These are phyloP conservation scores for Acanthisitta chloris DNA, from an alignment of 2,113 vertebrate species.

Conservation along the genomic window DNA sequence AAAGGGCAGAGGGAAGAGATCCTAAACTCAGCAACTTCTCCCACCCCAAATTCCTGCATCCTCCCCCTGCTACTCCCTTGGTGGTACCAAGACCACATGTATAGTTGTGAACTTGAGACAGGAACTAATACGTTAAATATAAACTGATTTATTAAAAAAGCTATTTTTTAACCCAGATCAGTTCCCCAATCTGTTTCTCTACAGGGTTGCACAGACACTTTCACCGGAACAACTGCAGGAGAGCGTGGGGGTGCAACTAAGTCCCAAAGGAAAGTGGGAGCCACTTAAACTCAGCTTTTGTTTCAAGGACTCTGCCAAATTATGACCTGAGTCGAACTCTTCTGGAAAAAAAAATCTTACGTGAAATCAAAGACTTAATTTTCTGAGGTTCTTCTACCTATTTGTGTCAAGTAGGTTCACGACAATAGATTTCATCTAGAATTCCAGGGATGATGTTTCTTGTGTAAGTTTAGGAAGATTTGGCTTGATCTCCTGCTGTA, in stretches of 20 bases:
- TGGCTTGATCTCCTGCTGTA: not conserved
- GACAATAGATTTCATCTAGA: not conserved
- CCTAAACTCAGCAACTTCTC: not conserved
- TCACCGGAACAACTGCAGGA: constrained; percentile 18
- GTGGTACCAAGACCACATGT: not conserved
- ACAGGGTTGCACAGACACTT: not conserved
- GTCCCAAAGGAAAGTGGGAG: not conserved
- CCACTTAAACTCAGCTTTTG: not conserved
- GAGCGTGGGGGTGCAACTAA: not conserved
- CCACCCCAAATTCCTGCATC: not conserved
- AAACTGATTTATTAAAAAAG: not conserved
- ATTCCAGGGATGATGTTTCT: not conserved
- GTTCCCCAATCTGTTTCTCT: not conserved
- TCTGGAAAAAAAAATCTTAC: not conserved
- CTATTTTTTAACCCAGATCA: constrained; percentile 26
- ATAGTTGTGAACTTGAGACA: not conserved
- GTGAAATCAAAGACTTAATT: not conserved
- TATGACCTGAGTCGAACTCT: not conserved
- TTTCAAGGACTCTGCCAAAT: not conserved
- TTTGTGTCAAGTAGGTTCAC: not conserved
- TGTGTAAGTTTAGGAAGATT: not conserved
- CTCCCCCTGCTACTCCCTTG: not conserved
- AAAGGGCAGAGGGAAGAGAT: not conserved
- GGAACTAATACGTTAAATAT: constrained; percentile 33
- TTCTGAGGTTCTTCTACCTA: not conserved